Evolutionary conservation across 2,888 invertebrate genomes (phyloP).

Genomic region (Drosophila dives): DNA sequence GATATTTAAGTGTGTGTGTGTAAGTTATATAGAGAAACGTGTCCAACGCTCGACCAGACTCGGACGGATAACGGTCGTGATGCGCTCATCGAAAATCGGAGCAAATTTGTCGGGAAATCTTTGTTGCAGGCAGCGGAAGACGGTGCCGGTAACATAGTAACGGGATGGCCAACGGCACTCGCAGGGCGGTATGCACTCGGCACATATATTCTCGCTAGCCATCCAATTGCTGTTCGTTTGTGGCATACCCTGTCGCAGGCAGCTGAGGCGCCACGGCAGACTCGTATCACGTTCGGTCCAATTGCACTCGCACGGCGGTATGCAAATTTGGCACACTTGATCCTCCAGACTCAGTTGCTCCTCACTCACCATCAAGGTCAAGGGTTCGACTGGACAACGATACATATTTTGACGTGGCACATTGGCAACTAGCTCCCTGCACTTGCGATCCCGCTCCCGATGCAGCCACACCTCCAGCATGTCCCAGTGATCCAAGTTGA

Average conservation of each 20-base stretch:
- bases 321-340: slow-evolving; percentile 41
- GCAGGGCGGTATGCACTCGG: slow-evolving; percentile 62
- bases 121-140: slow-evolving; percentile 54
- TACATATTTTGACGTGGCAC: slow-evolving; percentile 31
- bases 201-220: slow-evolving; percentile 34
- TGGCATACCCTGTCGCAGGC: slow-evolving; percentile 11
- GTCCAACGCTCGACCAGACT: slow-evolving; percentile 70
- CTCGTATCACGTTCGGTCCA: slow-evolving; percentile 49
- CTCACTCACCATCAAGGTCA: background rate
- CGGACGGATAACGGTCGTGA: slow-evolving; percentile 40
- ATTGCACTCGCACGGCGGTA: slow-evolving; percentile 66
- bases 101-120: slow-evolving; percentile 71
- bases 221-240: slow-evolving; percentile 41
- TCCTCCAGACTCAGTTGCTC: background rate
- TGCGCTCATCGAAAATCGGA: slow-evolving; percentile 66
- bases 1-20: background rate
- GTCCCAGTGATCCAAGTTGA: slow-evolving; percentile 86
- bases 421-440: slow-evolving; percentile 35
- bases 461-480: slow-evolving; percentile 69
- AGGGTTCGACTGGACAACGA: slow-evolving; percentile 15
- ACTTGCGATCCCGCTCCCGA: slow-evolving; percentile 51
- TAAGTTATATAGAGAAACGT: slow-evolving; percentile 57
- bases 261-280: slow-evolving; percentile 56
- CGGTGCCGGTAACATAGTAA: slow-evolving; percentile 68
- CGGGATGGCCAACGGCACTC: slow-evolving; percentile 71